Base-by-base conservation (phyloP, 1,140 invertebrate genomes). In the Euglossa dilemma region DNA sequence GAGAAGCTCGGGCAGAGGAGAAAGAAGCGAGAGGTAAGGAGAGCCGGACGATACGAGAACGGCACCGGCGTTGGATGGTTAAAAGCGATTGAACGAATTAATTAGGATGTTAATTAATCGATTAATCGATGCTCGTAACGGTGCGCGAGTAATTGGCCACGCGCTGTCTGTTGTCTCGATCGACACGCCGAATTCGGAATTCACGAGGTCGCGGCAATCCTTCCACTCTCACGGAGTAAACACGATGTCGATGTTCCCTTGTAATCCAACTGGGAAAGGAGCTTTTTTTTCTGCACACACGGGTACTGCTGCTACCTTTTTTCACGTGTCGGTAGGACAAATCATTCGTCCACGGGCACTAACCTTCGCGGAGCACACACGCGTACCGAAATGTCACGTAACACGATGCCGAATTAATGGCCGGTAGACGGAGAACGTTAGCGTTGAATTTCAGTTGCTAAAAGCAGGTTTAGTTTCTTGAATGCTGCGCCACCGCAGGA, bases 91-190 rank as follows among this genome's bases (percentile, higher is more conserved):
- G 18, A 43, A 85, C 52, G 83, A 76, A 82, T 85, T 76, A 82
- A 78, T 83, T 77, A 25, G 12, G 25, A 63, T 23, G 80, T 50
- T 76, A 76, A 82, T 82, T 81, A 81, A 81, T 75, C 79, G 7
- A 81, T 81, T 81, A 75, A 81, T 75, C 63, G 72, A 56, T 75
- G 72, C 36, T 47, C 28, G 72, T 69, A 82, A 82, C 80, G 80
- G 54, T 57, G 80, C 79, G 9, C 80, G 80, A 82, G 72, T 82
- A 82, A 82, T 82, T 82, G 80, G 80, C 80, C 80, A 82, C 80
- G 72, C 80, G 80, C 25, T 82, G 72, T 67, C 72, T 59, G 72
- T 81, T 81, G 72, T 81, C 80, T 57, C 72, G 72, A 81, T 81
- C 79, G 79, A 81, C 79, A 75, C 80, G 71, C 43, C 61, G 71